Conservation (phyloP, 2,797 vertebrate genomes). For the Myotis findleyi region DNA sequence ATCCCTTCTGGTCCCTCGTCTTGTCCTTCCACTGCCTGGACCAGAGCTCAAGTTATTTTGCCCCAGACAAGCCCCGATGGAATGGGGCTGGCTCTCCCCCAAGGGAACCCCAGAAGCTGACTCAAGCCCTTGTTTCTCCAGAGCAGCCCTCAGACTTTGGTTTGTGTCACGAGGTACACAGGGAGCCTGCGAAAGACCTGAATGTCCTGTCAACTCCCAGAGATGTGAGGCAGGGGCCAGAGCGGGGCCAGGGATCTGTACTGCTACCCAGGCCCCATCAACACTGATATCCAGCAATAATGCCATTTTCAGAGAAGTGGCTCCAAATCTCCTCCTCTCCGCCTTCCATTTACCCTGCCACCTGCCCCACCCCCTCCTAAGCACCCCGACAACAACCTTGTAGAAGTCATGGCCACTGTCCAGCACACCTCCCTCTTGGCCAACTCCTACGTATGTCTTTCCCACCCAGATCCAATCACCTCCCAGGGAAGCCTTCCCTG, state of each 20-base stretch:
- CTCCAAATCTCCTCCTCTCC: background rate
- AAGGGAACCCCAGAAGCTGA: background rate
- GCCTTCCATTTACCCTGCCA: background rate
- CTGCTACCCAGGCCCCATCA: accelerated
- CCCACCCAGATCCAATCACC: background rate
- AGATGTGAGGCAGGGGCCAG: accelerated
- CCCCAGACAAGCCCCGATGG: accelerated
- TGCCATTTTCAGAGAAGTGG: background rate
- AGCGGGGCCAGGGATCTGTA: background rate
- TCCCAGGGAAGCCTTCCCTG: background rate
- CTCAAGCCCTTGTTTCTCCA: background rate
- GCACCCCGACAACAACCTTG: background rate
- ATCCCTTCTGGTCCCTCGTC: background rate
- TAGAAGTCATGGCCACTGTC: background rate
- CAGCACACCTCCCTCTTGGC: no score
- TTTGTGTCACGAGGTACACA: accelerated
- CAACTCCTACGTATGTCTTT: accelerated
- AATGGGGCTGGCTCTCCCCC: no score
- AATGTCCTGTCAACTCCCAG: accelerated
- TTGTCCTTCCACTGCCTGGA: background rate
- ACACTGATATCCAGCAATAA: accelerated
- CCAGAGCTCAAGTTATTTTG: no score
- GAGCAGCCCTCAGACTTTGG: background rate
- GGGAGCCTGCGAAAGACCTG: background rate
- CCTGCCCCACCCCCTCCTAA: background rate